These are phyloP conservation scores for Nemurella pictetii DNA, from an alignment of 2,888 invertebrate species.

Conservation along the genomic window DNA sequence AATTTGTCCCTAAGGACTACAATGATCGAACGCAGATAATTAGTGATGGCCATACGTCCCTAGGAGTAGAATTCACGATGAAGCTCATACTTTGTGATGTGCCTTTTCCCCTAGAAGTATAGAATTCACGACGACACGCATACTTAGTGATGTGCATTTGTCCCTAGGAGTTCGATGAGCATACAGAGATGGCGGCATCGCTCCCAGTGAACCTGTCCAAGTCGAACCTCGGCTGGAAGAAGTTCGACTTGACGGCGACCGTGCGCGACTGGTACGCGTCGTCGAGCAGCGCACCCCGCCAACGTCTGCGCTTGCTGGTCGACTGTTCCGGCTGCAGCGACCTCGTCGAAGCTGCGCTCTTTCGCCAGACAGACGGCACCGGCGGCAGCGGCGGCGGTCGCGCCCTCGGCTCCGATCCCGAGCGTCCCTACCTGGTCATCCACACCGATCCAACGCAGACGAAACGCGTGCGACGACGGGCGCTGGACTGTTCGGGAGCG, in stretches of 20 bases:
- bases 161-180: constrained; percentile 60
- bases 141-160: constrained; percentile 20
- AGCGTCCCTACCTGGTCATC: constrained; percentile 82
- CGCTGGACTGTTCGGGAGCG: constrained; percentile 79
- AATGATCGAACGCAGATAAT: no score
- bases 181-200: constrained; percentile 61
- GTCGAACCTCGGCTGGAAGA: constrained; percentile 79
- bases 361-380: constrained; percentile 44
- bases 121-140: no score
- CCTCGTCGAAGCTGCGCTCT: constrained; percentile 66
- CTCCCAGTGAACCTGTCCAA: constrained; percentile 63
- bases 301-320: constrained; percentile 75
- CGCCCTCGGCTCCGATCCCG: constrained; percentile 56
- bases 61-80: no score
- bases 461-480: constrained; percentile 74
- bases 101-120: no score
- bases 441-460: constrained; percentile 72
- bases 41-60: no score
- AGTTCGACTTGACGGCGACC: constrained; percentile 78
- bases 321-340: constrained; percentile 83
- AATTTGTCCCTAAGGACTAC: no score
- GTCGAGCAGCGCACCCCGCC: constrained; percentile 50
- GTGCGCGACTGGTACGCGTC: constrained; percentile 72
- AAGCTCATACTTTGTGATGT: no score
- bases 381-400: constrained; percentile 37